Percentiles rank a stretch among this genome's conserved stretches.
Evolutionary conservation across 2,888 invertebrate species (phyloP).

Genomic region (Noctuana brunneofusca): DNA sequence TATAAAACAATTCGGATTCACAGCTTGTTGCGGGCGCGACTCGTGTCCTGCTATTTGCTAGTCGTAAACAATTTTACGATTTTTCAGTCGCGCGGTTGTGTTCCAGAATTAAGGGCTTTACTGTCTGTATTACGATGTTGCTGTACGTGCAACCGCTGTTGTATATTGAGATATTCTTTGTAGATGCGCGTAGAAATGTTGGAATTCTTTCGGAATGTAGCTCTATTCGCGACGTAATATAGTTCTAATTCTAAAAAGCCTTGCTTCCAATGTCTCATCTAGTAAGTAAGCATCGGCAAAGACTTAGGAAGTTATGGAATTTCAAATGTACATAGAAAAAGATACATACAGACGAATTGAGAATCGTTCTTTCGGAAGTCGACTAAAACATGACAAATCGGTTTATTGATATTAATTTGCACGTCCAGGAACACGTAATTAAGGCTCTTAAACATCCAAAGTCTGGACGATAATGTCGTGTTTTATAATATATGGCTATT

Average conservation of each 20-base stretch:
- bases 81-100: slow-evolving; percentile 55
- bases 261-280: no score
- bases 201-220: not conserved
- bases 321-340: no score
- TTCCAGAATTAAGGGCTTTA: slow-evolving; percentile 52
- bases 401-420: no score
- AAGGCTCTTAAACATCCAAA: not conserved
- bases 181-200: not conserved
- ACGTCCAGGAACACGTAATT: slow-evolving; percentile 19
- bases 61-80: slow-evolving; percentile 62
- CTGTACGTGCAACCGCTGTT: slow-evolving; percentile 5
- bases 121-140: slow-evolving; percentile 33
- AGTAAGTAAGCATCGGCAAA: no score
- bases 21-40: slow-evolving; percentile 23
- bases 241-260: no score
- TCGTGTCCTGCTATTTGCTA: slow-evolving; percentile 51
- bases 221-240: no score
- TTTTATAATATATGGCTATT: slow-evolving; percentile 77
- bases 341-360: no score
- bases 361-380: no score
- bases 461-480: slow-evolving; percentile 58
- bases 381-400: no score
- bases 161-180: not conserved
- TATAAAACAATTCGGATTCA: slow-evolving; percentile 26
- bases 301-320: no score